Conservation (phyloP, 2,113 vertebrate species). For the Neolamprologus sp. region DNA sequence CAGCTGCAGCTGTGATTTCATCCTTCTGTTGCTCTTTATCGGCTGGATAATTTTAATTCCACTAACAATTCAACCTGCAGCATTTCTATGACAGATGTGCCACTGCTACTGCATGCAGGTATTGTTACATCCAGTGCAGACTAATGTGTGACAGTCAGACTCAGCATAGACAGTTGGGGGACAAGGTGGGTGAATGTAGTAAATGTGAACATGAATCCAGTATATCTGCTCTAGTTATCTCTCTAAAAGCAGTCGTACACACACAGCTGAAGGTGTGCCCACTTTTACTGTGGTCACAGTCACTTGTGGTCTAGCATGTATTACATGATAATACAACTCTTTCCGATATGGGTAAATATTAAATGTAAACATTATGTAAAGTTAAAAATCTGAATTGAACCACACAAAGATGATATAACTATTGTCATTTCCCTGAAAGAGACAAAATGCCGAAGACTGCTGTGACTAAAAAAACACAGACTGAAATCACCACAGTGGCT, state of each 20-base stretch:
- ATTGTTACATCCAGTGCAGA: neutral
- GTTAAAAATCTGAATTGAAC: neutral
- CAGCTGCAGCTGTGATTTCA: neutral
- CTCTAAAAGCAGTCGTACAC: neutral
- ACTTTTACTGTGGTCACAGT: neutral
- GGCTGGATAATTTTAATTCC: fast-evolving
- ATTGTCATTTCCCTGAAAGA: neutral
- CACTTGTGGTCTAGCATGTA: neutral
- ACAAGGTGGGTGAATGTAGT: neutral
- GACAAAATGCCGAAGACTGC: neutral
- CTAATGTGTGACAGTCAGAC: neutral
- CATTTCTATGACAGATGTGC: neutral
- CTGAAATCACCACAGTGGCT: neutral
- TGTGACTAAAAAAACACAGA: neutral
- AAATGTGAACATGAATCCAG: neutral
- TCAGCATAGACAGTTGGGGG: neutral
- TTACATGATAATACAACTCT: neutral
- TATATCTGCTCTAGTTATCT: neutral
- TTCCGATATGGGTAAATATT: fast-evolving
- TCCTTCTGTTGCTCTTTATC: fast-evolving
- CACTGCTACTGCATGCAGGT: neutral
- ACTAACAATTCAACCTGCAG: neutral
- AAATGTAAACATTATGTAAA: neutral
- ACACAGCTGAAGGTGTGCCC: neutral
- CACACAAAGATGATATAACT: neutral